These are phyloP conservation scores for Tachystola acroxantha DNA, from an alignment of 2,888 invertebrate genomes.

Conservation along the genomic window DNA sequence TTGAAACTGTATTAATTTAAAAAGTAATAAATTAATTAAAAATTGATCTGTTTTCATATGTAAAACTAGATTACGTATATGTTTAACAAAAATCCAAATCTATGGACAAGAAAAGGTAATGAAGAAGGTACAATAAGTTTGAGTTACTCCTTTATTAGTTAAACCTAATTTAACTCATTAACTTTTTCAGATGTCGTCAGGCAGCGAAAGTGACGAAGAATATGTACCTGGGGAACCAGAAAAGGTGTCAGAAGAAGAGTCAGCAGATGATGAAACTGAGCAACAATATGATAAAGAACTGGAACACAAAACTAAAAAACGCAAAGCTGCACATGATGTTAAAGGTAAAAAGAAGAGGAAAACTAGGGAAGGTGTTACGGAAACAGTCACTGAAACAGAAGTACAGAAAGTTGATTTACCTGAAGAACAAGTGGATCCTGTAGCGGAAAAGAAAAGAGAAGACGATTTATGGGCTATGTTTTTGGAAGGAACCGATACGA, in stretches of 20 bases:
- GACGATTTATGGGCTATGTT: constrained; percentile 90
- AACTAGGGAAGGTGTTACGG: constrained; percentile 27
- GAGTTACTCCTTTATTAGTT: no score
- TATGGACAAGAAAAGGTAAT: no score
- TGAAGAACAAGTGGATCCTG: constrained; percentile 61
- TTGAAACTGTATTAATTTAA: neutral
- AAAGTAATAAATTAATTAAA: constrained; percentile 2
- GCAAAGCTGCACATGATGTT: constrained; percentile 35
- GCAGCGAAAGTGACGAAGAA: constrained; percentile 89
- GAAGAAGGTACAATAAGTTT: no score
- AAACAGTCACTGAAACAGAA: constrained; percentile 29
- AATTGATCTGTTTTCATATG: neutral
- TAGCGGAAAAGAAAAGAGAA: constrained; percentile 83
- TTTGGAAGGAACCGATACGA: constrained; percentile 82
- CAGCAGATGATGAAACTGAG: constrained; percentile 80
- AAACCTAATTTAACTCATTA: constrained; percentile 2
- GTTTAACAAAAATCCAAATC: no score
- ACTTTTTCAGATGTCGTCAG: constrained; percentile 75
- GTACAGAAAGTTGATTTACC: constrained; percentile 26
- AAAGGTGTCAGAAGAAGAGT: constrained; percentile 82
- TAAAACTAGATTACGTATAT: no score
- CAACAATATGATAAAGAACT: constrained; percentile 72
- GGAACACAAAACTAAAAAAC: constrained; percentile 48
- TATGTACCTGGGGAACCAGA: constrained; percentile 83
- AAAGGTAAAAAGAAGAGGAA: constrained; percentile 46